Evolutionary conservation across 23 tunicate species (phyloP).

Genomic region (Corella eumyota): DNA sequence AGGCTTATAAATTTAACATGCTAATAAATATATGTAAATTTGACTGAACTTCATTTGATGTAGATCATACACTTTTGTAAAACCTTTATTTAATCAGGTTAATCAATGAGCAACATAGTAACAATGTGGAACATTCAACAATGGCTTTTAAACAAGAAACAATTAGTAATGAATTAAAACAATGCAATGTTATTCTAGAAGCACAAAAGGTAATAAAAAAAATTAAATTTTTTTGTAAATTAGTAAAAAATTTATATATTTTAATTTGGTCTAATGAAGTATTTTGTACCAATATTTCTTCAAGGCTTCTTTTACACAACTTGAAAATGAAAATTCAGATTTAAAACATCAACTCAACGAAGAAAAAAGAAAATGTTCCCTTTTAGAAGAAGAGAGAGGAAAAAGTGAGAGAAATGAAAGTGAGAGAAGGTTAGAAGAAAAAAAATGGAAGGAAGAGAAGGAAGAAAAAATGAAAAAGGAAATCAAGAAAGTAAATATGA

Average conservation of each 20-base stretch:
- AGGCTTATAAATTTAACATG: no score
- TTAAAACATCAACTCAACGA: conserved; percentile 31
- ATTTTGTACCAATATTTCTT: no score
- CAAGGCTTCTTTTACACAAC: conserved; percentile 57
- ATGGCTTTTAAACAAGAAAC: conserved; percentile 29
- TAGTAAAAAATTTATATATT: no score
- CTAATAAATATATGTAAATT: no score
- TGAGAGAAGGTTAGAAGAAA: conserved; percentile 15
- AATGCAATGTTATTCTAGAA: conserved; percentile 64
- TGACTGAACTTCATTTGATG: no score
- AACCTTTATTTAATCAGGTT: no score
- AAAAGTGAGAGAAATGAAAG: conserved; percentile 15
- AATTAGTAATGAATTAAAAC: conserved; percentile 45
- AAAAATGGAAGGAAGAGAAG: conserved; percentile 7
- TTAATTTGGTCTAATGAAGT: no score
- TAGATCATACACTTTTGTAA: no score
- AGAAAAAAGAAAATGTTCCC: conserved; percentile 3
- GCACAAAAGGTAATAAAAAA: conserved; percentile 53
- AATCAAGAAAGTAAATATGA: conserved; percentile 6
- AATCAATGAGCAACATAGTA: conserved; percentile 54
- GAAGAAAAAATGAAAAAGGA: conserved; percentile 11
- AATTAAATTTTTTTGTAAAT: background rate
- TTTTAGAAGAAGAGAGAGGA: conserved; percentile 23
- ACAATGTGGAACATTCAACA: conserved; percentile 12
- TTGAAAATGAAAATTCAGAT: conserved; percentile 35